Base-by-base conservation (phyloP, 2,888 invertebrate species). In the Aethes cnicana region DNA sequence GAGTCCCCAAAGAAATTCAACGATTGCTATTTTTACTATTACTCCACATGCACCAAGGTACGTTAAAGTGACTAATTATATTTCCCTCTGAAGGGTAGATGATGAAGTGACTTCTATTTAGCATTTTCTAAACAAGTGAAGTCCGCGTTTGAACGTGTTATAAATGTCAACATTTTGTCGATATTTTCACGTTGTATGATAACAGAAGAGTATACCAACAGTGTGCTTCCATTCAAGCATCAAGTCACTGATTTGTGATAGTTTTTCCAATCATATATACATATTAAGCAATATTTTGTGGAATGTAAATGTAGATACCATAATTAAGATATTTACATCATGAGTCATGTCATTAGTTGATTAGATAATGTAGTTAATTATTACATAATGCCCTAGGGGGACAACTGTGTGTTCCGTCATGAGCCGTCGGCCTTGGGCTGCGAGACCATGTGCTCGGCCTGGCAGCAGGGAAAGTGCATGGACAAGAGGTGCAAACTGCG, bases 21-120 rank as follows among this genome's bases (percentile, higher is more conserved):
- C 82, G 96, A 96, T 82, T 96, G 96, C 84, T 96, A 96, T 84
- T 96, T 96, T 90, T 96, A 94, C 84, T 96, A 95, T 79, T 96
- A 96, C 78, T 96, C 96, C 49, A 94, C 94, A 58, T 96, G 96
- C 80, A 93, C 93, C 59, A 96, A 96, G 93, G 96, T 96, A 87
- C 86, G 86, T 50, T 44, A 59, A 59, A 53, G 12, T 9, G 14
- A 8, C 16, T n/a, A 16, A 68, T 54, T 54, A 55, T 50, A 59
- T 53, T 52, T 11, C 9, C 3, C 25, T 47, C 14, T 43, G 37
- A 36, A 49, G 49, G 56, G 48, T 56, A 54, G 47, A 28, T 46
- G 30, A 50, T 30, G 30, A 42, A 39, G 39, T 11, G 11, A 28
- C 17, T 21, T 7, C 36, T 36, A 28, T 25, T 23, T 59, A 56